Base-by-base conservation (phyloP, 2,888 invertebrate species). In the Xestia xanthographa region DNA sequence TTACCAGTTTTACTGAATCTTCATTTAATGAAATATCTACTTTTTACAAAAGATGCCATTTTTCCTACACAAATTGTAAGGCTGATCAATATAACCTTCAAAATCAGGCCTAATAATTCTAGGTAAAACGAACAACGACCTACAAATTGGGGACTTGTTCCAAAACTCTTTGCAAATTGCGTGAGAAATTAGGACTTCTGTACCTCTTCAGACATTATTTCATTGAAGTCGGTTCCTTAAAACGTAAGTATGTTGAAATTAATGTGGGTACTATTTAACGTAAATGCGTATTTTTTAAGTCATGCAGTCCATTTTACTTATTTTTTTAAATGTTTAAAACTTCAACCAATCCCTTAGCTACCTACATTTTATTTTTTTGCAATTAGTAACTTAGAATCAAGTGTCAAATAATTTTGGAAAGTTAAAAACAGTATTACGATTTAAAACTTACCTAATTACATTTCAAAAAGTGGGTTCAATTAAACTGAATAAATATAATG, bases 401-500 rank as follows among this genome's bases (percentile, higher is more conserved):
- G 69, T 83, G 83, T 83, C 81, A 79, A 83, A 79, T 63, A 48
- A 45, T 68, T 72, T 77, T 75, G 38, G 26, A 63, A 66, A 75
- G 67, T 72, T 74, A 67, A 62, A 45, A 72, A 72, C 77, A 77
- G 81, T 84, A 82, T 81, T 79, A 78, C 53, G 26, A 38, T 60
- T 48, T 20, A 17, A n/a, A 50, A 63, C 22, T 72, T 50, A 9
- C 34, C 22, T 50, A 60, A 74, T 60, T 77, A 53, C 66, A 45
- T 79, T 79, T 74, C 62, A 60, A 66, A 66, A 79, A 68, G 78
- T 84, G 88, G 86, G 82, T 87, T 87, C 60, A 77, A 77, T 81
- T 74, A 65, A 84, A 79, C 85, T 80, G 79, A 82, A 73, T 81
- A 71, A 76, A 87, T 76, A 26, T 74, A 80, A 72, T 65, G 60